Base-by-base conservation (phyloP, 2,888 invertebrate species). In the Drosophila nr. fundita region DNA sequence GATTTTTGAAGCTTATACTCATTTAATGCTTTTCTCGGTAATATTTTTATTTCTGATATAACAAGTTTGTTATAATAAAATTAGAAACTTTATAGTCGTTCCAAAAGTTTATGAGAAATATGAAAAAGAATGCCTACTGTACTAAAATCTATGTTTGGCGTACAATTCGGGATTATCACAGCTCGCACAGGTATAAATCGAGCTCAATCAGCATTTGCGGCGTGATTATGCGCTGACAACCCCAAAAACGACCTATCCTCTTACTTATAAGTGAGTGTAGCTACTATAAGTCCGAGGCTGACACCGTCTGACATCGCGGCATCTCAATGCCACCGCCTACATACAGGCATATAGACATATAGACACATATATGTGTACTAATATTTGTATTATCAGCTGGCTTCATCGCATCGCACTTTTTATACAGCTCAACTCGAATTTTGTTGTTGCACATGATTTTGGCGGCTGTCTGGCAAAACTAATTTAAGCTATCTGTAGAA, bases 401-500 rank as follows among this genome's bases (percentile, higher is more conserved):
- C 30, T 70, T 58, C 58, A 78, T 67, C 72, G 49, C 73, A 72
- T 85, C 79, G 79, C 73, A 82, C 78, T 81, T 84, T 78, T 53
- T 38, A 50, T 80, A 55, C 57, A 65, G 49, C 71, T 59, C 34
- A 54, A 64, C 54, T 60, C 24, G 45, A 45, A 11, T 40, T 45
- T 50, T 40, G 36, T 55, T 68, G 32, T 65, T 64, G 27, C 13
- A 1, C 18, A 18, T 1, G 27, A 42, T 53, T 64, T 67, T 42
- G 75, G 52, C 59, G 61, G 60, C 68, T 71, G 84, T 84, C 87
- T 86, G 69, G 84, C 84, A 64, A 73, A 86, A 86, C 79, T 84
- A 83, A 73, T 74, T 69, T 36, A 65, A 27, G 30, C 55, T 49
- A 38, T 64, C 62, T 54, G 54, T 38, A 40, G 29, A 36, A 67